These are phyloP conservation scores for Cephalopterus ornatus DNA, from an alignment of 2,113 vertebrate species.

Conservation along the genomic window DNA sequence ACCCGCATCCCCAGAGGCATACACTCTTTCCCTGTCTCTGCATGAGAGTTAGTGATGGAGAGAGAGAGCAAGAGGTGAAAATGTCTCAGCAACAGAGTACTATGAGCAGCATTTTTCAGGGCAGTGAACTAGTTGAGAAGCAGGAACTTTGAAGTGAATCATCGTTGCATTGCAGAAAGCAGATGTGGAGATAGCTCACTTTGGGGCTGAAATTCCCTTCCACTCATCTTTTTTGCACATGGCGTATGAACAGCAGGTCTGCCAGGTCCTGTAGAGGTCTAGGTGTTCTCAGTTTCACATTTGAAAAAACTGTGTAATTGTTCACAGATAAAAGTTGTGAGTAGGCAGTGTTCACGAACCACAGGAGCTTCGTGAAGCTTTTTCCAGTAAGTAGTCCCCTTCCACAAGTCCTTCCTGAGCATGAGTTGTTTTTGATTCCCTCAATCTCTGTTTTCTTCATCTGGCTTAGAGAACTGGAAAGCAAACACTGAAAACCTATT, in stretches of 20 bases:
- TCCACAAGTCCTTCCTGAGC: not conserved
- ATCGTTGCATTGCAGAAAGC: not conserved
- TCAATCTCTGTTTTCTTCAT: not conserved
- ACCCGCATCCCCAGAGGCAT: not conserved
- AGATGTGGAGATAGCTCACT: not conserved
- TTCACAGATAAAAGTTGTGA: not conserved
- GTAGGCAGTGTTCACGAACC: not conserved
- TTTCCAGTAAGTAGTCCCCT: not conserved
- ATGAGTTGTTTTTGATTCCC: rapidly evolving
- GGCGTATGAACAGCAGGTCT: not conserved
- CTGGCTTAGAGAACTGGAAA: not conserved
- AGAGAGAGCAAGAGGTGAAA: not conserved
- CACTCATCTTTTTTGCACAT: not conserved
- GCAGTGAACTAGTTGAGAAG: not conserved
- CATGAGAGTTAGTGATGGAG: not conserved
- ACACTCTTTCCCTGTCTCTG: not conserved
- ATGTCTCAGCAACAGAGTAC: not conserved
- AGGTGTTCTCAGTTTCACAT: not conserved
- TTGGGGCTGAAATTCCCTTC: not conserved
- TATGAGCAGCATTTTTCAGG: not conserved
- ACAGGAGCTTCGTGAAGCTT: not conserved
- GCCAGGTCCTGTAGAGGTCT: not conserved
- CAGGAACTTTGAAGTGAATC: not conserved
- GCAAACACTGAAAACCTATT: not conserved
- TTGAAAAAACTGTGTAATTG: not conserved